These are phyloP conservation scores for Cosmia trapezina DNA, from an alignment of 2,888 invertebrate genomes.

Conservation along the genomic window DNA sequence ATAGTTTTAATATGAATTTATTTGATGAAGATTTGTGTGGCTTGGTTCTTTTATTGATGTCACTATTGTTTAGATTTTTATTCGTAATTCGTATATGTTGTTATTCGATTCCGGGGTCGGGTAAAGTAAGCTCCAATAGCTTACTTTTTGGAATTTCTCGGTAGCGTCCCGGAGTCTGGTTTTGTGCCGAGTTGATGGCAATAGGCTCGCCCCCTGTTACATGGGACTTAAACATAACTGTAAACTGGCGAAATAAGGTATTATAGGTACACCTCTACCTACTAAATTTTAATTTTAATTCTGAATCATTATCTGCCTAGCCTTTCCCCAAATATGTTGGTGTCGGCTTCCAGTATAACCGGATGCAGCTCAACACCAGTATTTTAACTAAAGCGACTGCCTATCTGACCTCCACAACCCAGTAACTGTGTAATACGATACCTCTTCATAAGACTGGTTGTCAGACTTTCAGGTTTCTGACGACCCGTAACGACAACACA, in stretches of 20 bases:
- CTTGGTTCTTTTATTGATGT: background rate
- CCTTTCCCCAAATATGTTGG: no score
- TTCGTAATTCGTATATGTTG: background rate
- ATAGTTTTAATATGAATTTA: conserved; percentile 6
- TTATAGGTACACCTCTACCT: background rate
- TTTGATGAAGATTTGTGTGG: background rate
- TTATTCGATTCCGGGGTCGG: background rate
- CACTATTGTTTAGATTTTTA: background rate
- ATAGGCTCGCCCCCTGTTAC: background rate
- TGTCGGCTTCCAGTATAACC: no score
- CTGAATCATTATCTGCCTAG: background rate
- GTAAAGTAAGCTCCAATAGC: no score
- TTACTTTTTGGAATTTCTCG: background rate
- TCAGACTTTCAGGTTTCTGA: no score
- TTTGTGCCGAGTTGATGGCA: background rate
- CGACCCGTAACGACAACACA: no score
- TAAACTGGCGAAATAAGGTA: background rate
- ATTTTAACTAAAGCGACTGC: no score
- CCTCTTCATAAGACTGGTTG: no score
- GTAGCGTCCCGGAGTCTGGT: background rate
- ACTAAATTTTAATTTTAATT: background rate
- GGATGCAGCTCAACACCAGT: no score
- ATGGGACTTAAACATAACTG: background rate
- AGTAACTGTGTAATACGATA: no score
- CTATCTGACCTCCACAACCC: no score